Conservation (phyloP, 2,797 vertebrate genomes). For the Novumbra hubbsi region DNA sequence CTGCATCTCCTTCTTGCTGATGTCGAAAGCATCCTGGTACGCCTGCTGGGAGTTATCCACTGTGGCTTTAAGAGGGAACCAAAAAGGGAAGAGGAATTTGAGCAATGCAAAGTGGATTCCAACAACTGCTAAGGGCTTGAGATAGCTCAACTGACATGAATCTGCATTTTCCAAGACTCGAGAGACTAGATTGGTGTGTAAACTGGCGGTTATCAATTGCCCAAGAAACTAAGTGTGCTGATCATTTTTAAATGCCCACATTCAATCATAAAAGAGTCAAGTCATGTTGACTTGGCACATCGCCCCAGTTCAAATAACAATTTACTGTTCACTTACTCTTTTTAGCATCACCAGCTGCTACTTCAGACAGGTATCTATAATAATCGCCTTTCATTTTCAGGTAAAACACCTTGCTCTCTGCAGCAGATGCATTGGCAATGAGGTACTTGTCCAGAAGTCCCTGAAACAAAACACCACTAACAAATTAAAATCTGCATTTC, state of each 20-base stretch:
- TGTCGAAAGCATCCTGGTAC: constrained; percentile 97
- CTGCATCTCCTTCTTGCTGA: constrained; percentile 98
- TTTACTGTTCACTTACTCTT: constrained; percentile 78
- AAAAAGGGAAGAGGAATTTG: not conserved
- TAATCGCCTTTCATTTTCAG: constrained; percentile 99
- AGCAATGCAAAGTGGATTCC: not conserved
- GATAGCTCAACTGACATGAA: no score
- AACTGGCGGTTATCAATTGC: no score
- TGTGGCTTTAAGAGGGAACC: constrained; percentile 73
- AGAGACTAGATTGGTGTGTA: no score
- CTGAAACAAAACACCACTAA: constrained; percentile 64
- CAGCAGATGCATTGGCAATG: constrained; percentile 85
- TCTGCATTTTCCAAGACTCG: no score
- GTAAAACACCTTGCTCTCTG: constrained; percentile 99
- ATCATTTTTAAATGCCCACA: not conserved
- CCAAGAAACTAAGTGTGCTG: not conserved
- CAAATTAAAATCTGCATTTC: constrained; percentile 6
- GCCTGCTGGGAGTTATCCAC: constrained; percentile 92
- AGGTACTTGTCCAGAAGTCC: constrained; percentile 92
- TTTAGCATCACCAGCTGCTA: constrained; percentile 91
- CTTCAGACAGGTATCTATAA: constrained; percentile 98
- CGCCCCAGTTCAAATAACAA: not conserved
- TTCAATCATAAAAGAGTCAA: not conserved
- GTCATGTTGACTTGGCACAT: not conserved
- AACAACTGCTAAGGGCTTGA: not conserved